Conservation (phyloP, 2,113 vertebrate genomes). For the Halichoerus grypus region DNA sequence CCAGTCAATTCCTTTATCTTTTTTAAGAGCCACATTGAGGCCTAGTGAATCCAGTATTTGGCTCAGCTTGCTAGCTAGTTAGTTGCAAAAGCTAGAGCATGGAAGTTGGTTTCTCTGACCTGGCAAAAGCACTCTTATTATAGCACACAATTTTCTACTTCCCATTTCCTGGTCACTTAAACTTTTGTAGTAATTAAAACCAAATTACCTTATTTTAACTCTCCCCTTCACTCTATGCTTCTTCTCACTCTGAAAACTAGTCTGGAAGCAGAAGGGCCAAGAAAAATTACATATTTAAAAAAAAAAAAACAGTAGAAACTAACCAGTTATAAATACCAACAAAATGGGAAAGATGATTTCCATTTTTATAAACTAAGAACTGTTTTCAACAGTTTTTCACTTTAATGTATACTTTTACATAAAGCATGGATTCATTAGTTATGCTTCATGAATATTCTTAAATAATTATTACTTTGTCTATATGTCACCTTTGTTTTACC, state of each 20-base stretch:
- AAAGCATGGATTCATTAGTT: not conserved
- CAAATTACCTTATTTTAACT: conserved; percentile 50
- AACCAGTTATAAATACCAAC: not conserved
- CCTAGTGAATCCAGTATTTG: not conserved
- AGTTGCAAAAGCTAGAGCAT: not conserved
- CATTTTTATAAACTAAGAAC: not conserved
- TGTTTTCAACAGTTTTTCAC: not conserved
- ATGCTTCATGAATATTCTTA: conserved; percentile 24
- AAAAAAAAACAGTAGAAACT: not conserved
- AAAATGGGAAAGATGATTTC: not conserved
- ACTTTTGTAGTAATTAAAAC: not conserved
- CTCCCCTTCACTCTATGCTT: not conserved
- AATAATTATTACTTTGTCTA: not conserved
- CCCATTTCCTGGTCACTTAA: not conserved
- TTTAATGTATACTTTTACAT: not conserved
- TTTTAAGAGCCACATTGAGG: not conserved
- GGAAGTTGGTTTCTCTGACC: not conserved
- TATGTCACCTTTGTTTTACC: not conserved
- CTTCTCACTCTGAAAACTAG: not conserved
- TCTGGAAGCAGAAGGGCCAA: not conserved
- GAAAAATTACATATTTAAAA: not conserved
- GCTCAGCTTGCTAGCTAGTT: not conserved
- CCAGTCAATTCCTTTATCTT: not conserved
- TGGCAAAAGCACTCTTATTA: not conserved
- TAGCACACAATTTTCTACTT: not conserved